Percentiles rank a stretch among this genome's conserved stretches.
These are phyloP conservation scores for Andrena dorsata DNA, from an alignment of 2,888 invertebrate genomes.

Conservation along the genomic window DNA sequence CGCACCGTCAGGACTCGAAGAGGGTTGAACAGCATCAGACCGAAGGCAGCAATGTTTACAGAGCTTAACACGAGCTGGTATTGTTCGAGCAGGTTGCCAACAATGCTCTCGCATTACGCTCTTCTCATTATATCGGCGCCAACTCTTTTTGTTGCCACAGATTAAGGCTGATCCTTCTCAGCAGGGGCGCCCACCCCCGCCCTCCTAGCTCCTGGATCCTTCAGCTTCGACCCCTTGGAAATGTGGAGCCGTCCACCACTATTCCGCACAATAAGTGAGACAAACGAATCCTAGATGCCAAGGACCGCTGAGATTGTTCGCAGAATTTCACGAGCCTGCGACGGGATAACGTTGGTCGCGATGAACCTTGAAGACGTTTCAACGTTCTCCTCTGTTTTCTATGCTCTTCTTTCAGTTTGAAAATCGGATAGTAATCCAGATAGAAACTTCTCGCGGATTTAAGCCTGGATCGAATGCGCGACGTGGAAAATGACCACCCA, in stretches of 20 bases:
- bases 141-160: constrained; percentile 82
- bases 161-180: constrained; percentile 76
- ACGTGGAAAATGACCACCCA: no score
- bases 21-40: constrained; percentile 1
- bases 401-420: background rate
- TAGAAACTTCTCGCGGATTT: no score
- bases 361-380: constrained; percentile 23
- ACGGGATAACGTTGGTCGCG: constrained; percentile 65
- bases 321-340: constrained; percentile 65
- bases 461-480: no score
- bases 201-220: constrained; percentile 20
- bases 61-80: constrained; percentile 71
- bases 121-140: constrained; percentile 80
- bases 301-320: constrained; percentile 24
- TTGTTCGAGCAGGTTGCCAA: constrained; percentile 71
- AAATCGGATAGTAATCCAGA: background rate
- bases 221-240: constrained; percentile 42
- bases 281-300: constrained; percentile 44
- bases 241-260: constrained; percentile 51
- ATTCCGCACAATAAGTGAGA: constrained; percentile 62
- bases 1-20: background rate
- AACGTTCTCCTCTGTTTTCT: background rate
- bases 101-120: constrained; percentile 78
- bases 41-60: constrained; percentile 76
- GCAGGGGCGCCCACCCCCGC: constrained; percentile 47